phyloP scores from a whole-genome alignment of 2,888 invertebrate genomes.

The Euplexia lucipara region DNA sequence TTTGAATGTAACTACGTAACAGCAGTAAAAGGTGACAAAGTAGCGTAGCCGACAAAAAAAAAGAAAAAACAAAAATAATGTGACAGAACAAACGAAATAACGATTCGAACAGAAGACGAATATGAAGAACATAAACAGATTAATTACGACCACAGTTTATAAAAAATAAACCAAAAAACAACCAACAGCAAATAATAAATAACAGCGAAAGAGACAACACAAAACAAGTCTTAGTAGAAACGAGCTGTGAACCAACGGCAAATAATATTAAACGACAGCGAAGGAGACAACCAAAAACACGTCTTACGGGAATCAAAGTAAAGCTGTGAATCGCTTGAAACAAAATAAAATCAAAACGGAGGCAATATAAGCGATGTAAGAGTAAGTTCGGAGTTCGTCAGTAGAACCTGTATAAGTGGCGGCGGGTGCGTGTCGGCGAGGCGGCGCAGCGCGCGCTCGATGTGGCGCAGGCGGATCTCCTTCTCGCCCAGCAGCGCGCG shows the following conservation, averaged over 20 bases:
- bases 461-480: conserved; percentile 94
- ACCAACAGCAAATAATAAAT: conserved; percentile 13
- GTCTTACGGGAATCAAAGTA: background rate
- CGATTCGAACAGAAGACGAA: background rate
- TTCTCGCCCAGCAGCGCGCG: conserved; percentile 95
- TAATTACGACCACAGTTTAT: background rate
- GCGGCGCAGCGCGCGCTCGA: conserved; percentile 94
- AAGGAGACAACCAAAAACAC: conserved; percentile 16
- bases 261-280: conserved; percentile 15
- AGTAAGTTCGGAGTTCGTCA: conserved; percentile 35
- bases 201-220: conserved; percentile 5
- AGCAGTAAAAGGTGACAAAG: no score
- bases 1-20: background rate
- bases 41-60: background rate
- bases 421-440: conserved; percentile 84
- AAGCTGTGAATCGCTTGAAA: background rate
- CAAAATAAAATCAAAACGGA: background rate
- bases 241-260: background rate
- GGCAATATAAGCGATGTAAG: conserved; percentile 5
- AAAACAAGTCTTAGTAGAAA: background rate
- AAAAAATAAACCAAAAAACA: background rate
- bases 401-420: conserved; percentile 79
- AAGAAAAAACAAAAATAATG: background rate
- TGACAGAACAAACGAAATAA: no score
- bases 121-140: background rate